These are phyloP conservation scores for Dromococcyx pavoninus DNA, from an alignment of 2,797 vertebrate genomes.

Conservation along the genomic window DNA sequence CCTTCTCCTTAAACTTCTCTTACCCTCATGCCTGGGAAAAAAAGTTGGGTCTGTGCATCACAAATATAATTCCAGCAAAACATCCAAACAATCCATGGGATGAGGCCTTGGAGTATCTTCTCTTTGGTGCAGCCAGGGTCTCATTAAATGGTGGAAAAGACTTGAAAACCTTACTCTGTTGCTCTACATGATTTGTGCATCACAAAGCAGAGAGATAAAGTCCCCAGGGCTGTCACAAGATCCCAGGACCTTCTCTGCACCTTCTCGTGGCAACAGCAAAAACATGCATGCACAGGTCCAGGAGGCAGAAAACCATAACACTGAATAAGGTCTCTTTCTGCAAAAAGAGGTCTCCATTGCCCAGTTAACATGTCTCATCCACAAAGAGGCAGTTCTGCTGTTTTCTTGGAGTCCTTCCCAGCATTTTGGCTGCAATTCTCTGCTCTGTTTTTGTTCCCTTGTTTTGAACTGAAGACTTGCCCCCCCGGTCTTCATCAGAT, in stretches of 20 bases:
- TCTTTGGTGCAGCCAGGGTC: not conserved
- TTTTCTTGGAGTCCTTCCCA: conserved; percentile 24
- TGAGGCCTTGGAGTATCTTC: not conserved
- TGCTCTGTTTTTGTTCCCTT: not conserved
- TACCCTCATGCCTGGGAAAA: not conserved
- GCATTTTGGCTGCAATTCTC: not conserved
- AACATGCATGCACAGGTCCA: rapidly evolving
- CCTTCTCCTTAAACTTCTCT: not conserved
- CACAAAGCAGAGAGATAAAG: not conserved
- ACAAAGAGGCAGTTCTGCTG: not conserved
- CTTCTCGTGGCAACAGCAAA: not conserved
- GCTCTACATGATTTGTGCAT: not conserved
- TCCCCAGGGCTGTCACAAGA: not conserved
- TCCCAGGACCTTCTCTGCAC: not conserved
- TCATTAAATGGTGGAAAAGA: not conserved
- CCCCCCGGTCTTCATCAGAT: not conserved
- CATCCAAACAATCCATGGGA: not conserved
- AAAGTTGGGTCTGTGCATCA: not conserved
- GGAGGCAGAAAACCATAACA: not conserved
- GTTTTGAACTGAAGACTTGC: not conserved
- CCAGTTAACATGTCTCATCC: not conserved
- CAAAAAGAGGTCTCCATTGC: not conserved
- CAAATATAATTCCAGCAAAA: not conserved
- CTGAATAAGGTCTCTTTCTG: not conserved
- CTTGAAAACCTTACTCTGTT: not conserved